These are phyloP conservation scores for Ciconia maguari DNA, from an alignment of 2,113 vertebrate species.

Conservation along the genomic window DNA sequence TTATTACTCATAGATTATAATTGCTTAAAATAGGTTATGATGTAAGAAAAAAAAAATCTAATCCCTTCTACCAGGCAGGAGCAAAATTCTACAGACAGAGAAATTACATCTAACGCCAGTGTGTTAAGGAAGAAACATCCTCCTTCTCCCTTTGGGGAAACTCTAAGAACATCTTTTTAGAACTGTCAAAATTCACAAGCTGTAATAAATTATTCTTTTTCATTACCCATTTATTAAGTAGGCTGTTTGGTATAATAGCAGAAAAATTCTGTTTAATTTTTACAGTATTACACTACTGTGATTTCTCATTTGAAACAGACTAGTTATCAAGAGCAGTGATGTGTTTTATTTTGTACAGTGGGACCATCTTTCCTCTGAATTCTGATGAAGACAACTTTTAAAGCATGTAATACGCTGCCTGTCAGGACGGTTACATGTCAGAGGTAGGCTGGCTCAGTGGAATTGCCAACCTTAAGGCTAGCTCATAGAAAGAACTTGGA, in stretches of 20 bases:
- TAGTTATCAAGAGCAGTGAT: slow-evolving; percentile 59
- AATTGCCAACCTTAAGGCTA: neutral
- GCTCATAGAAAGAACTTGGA: neutral
- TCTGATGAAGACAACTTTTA: neutral
- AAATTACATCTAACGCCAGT: slow-evolving; percentile 71
- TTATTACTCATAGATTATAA: slow-evolving; percentile 74
- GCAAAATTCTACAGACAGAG: slow-evolving; percentile 79
- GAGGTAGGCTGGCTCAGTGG: neutral
- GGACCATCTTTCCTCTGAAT: neutral
- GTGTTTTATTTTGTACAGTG: slow-evolving; percentile 10
- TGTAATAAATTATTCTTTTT: slow-evolving; percentile 85
- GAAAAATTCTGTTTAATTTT: slow-evolving; percentile 80
- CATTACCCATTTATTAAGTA: slow-evolving; percentile 79
- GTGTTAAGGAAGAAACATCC: slow-evolving; percentile 70
- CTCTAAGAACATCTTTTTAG: slow-evolving; percentile 81
- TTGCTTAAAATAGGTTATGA: slow-evolving; percentile 77
- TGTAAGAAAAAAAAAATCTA: slow-evolving; percentile 67
- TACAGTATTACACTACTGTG: slow-evolving; percentile 60
- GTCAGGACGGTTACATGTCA: neutral
- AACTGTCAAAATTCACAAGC: slow-evolving; percentile 80
- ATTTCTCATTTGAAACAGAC: slow-evolving; percentile 65
- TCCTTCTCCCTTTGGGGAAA: slow-evolving; percentile 74
- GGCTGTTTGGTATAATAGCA: slow-evolving; percentile 79
- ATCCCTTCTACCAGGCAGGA: slow-evolving; percentile 61
- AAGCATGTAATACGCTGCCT: neutral